Conservation (phyloP, 2,113 vertebrate genomes). For the Chamaetylas fuelleborni region DNA sequence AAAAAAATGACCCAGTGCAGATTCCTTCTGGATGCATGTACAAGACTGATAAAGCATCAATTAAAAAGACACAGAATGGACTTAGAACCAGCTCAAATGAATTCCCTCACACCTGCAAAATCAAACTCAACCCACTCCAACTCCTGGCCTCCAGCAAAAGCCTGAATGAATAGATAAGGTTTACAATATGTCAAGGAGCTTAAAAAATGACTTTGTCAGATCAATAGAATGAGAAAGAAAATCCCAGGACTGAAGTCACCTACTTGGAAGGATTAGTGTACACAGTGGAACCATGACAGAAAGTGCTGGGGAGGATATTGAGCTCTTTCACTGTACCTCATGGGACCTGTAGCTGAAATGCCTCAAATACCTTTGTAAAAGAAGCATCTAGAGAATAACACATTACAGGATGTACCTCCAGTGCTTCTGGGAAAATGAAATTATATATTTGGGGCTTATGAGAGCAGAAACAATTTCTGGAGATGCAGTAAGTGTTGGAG, state of each 20-base stretch:
- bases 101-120: conserved; percentile 9
- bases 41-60: conserved; percentile 10
- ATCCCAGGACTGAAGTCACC: neutral
- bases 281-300: neutral
- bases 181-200: conserved; percentile 9
- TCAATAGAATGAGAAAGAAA: conserved; percentile 38
- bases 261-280: conserved; percentile 11
- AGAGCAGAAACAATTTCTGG: neutral
- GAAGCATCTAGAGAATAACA: neutral
- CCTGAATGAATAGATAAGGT: conserved; percentile 6
- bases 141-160: conserved; percentile 6
- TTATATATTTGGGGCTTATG: neutral
- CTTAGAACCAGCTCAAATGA: neutral
- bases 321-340: neutral
- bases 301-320: neutral
- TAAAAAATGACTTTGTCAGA: conserved; percentile 22
- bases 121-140: neutral
- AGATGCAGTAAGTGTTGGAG: neutral
- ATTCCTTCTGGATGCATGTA: neutral
- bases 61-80: conserved; percentile 39
- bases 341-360: neutral
- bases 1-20: neutral
- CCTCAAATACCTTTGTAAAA: neutral
- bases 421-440: neutral
- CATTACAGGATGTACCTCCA: neutral